These are phyloP conservation scores for Porites lutea DNA, from an alignment of 64 coral and sea anemone species.

Conservation along the genomic window DNA sequence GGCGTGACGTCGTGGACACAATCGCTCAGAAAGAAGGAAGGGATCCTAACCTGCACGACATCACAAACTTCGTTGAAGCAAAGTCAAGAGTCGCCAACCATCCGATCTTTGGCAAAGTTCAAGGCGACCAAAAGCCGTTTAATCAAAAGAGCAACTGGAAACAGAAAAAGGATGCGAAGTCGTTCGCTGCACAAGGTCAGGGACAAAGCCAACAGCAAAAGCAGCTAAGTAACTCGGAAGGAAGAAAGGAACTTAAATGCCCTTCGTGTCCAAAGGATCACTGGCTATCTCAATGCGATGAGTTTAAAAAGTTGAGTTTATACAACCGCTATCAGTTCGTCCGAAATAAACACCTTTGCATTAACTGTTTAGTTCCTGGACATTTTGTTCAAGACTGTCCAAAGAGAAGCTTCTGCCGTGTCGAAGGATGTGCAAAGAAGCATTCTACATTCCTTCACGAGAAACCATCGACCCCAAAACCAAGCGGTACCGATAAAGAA, in stretches of 20 bases:
- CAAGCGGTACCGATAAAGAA: background rate
- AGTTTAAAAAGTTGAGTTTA: background rate
- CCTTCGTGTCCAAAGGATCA: background rate
- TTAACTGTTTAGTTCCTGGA: conserved; percentile 6
- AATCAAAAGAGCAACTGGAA: background rate
- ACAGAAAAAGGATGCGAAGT: background rate
- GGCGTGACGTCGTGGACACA: conserved; percentile 16
- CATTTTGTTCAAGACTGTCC: background rate
- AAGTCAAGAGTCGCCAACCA: background rate
- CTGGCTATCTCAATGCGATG: background rate
- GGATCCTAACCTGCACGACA: conserved; percentile 5
- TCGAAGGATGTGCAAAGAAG: background rate
- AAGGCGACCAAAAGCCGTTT: background rate
- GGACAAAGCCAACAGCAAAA: background rate
- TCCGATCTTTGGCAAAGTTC: conserved; percentile 28
- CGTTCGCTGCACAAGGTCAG: background rate
- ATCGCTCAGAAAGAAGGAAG: background rate
- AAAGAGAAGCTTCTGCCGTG: background rate
- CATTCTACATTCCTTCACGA: background rate
- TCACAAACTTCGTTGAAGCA: conserved; percentile 19
- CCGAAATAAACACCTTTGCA: background rate
- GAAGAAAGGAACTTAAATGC: background rate
- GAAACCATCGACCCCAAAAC: background rate
- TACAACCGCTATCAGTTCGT: background rate
- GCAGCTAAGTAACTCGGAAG: background rate